phyloP scores from a whole-genome alignment of 2,113 vertebrate species.

The Herpetotheres cachinnans region DNA sequence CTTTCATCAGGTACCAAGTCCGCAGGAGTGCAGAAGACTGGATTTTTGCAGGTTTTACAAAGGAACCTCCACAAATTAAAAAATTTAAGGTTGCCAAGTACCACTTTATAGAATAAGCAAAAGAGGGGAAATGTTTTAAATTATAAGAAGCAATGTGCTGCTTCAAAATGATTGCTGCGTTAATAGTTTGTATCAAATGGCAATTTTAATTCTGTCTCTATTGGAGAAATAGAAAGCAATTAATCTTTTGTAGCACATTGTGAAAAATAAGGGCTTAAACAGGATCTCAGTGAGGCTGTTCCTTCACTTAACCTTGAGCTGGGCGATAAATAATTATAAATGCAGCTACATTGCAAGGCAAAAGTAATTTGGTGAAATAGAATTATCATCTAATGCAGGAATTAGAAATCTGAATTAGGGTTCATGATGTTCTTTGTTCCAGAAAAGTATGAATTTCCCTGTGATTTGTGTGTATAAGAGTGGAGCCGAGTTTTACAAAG shows the following conservation, averaged over 20 bases:
- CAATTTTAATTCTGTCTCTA: conserved; percentile 2
- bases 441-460: background rate
- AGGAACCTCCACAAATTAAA: background rate
- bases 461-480: background rate
- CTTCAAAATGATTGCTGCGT: background rate
- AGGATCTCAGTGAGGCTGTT: conserved; percentile 4
- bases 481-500: background rate
- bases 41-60: background rate
- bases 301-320: conserved; percentile 45
- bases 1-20: background rate
- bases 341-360: background rate
- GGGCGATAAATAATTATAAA: conserved; percentile 50
- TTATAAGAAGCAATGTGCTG: background rate
- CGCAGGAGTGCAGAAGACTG: background rate
- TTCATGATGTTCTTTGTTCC: background rate
- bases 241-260: conserved; percentile 13
- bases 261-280: conserved; percentile 29
- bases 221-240: conserved; percentile 30
- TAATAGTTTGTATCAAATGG: conserved; percentile 31
- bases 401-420: conserved; percentile 17
- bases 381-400: conserved; percentile 38
- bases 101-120: background rate
- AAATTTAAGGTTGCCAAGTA: background rate
- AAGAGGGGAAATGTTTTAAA: background rate
- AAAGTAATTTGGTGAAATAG: conserved; percentile 30